Evolutionary conservation across 1,140 invertebrate genomes (phyloP), one percentile per base, ranked within the genome.

Genomic region (Globodera rostochiensis): DNA sequence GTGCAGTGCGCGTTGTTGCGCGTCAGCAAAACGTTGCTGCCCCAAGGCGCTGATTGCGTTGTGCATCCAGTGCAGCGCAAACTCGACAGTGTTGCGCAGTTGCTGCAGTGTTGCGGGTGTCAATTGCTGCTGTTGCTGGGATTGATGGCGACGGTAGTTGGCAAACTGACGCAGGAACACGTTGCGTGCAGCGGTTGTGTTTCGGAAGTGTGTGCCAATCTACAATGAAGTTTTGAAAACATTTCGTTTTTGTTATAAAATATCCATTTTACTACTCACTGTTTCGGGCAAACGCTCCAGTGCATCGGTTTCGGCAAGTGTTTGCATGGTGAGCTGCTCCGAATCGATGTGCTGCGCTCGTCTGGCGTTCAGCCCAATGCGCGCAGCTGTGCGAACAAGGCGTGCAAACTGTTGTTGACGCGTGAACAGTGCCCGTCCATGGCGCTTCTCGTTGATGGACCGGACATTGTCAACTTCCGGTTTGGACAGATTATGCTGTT

Each of bases 401-500:
- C 73, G 71, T 21, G 85, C 69, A 49, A 86, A 84, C 4, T 49
- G 49, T 53, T 82, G 74, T 21, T 86, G 85, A 53, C 85, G 83
- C 45, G 81, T 76, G 57, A 83, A 85, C 9, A 86, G 25, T 25
- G 85, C 85, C 4, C 83, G 84, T 25, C 85, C 85, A 73, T 86
- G 85, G 45, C 70, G 64, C 84, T 86, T 86, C 66, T 87, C 83
- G n/a, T 86, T 86, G 49, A 50, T 77, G 45, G 76, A 75, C 15
- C 53, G 53, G 19, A 75, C 19, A 15, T 15, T 15, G n/a, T 47
- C 73, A 49, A 5, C 50, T 53, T 53, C 50, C 50, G 50, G 4
- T 53, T 1, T 9, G 13, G 13, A 53, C 13, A 53, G 8, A 9
- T 53, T 53, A 53, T 53, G 25, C 69, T 71, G 25, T 36, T 13